Evolutionary conservation across 2,797 vertebrate species (phyloP), one percentile per base, ranked within the genome.

Genomic region (Danio choprae): DNA sequence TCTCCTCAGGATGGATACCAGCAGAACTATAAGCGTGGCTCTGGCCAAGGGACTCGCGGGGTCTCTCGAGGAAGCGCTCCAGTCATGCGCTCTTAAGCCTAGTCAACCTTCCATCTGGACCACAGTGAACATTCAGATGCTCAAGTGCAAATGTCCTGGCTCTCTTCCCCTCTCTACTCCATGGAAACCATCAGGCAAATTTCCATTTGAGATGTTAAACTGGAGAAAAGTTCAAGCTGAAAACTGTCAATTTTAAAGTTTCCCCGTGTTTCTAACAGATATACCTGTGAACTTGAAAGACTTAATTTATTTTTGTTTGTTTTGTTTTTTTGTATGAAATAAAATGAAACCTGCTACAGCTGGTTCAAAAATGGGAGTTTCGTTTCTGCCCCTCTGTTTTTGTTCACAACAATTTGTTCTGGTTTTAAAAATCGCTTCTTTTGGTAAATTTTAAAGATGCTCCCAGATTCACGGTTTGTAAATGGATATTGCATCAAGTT

Each of bases 11-110:
- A 99, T 80, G 96, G 97, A 80, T 99, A 98, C 92, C 97, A 98
- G 89, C 97, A 95, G 89, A 98, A 97, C 91, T 99, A 98, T 92
- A 99, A 98, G 89, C 96, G 97, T 71, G 97, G 97, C 86, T 93
- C 95, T 87, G 96, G 96, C 87, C 97, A 97, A 90, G 97, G 97
- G 88, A 94, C 97, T 89, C 94, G 97, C 91, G 97, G 96, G 90
- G 94, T 95, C 81, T 94, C 97, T 86, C 95, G 97, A 95, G 97
- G 96, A 95, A 97, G 94, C 92, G 87, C 88, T 87, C 88, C 89
- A 91, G 90, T 90, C 84, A 93, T 91, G 87, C 90, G 92, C 84
- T 94, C 94, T 91, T 95, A 90, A 94, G 72, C 84, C 87, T 88
- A 91, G 87, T 89, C 82, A 60, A 81, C 82, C 81, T 89, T 87